Conservation (phyloP, 2,113 vertebrate species). For the Paratilapia polleni region DNA sequence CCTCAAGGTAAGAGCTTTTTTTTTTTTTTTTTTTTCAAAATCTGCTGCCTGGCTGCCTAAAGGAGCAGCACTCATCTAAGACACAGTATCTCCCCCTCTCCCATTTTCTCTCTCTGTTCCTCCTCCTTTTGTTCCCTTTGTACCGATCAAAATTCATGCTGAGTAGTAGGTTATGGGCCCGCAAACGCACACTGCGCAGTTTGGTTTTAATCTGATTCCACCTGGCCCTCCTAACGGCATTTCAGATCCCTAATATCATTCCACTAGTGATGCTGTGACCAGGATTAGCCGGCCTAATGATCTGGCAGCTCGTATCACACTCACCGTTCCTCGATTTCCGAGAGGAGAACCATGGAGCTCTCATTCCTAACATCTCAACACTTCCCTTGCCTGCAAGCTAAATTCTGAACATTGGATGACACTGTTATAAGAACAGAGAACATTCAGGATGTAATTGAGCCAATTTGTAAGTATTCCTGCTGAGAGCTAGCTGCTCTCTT, state of each 20-base stretch:
- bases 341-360: slow-evolving; percentile 45
- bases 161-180: slow-evolving; percentile 75
- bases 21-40: slow-evolving; percentile 49
- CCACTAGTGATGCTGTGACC: slow-evolving; percentile 70
- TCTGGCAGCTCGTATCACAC: slow-evolving; percentile 64
- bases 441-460: slow-evolving; percentile 63
- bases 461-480: slow-evolving; percentile 68
- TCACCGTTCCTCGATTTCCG: slow-evolving; percentile 44
- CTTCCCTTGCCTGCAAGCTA: slow-evolving; percentile 49
- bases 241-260: slow-evolving; percentile 83
- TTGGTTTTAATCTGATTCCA: slow-evolving; percentile 84
- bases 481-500: slow-evolving; percentile 45
- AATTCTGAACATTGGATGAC: slow-evolving; percentile 43
- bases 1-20: slow-evolving; percentile 69
- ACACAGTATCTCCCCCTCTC: slow-evolving; percentile 68
- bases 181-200: slow-evolving; percentile 79
- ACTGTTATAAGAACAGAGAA: slow-evolving; percentile 22
- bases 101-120: slow-evolving; percentile 63
- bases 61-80: slow-evolving; percentile 65
- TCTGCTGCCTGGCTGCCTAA: slow-evolving; percentile 72
- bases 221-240: slow-evolving; percentile 77
- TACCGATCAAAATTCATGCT: slow-evolving; percentile 83
- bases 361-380: slow-evolving; percentile 33
- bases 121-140: slow-evolving; percentile 79
- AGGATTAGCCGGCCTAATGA: slow-evolving; percentile 81